These are phyloP conservation scores for Danio albolineatus DNA, from an alignment of 2,797 vertebrate genomes.

Conservation along the genomic window DNA sequence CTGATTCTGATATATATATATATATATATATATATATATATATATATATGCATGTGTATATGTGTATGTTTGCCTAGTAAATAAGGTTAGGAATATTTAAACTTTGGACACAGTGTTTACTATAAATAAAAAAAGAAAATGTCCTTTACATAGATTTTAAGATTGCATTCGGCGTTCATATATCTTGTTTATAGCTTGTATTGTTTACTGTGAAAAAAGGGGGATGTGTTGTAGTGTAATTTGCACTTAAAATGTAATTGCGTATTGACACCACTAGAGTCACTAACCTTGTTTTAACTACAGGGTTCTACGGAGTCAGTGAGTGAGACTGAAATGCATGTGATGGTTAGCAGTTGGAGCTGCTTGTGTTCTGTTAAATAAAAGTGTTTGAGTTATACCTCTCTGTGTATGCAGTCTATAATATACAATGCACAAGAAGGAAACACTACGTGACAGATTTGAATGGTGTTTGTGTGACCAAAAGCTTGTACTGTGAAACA, in stretches of 20 bases:
- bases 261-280: not conserved
- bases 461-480: too few species aligned
- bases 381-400: not conserved
- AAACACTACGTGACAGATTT: too few species aligned
- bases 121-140: not conserved
- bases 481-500: too few species aligned
- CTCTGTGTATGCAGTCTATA: not conserved
- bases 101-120: not conserved
- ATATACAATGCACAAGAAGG: not conserved
- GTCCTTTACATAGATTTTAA: not conserved
- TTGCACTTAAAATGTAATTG: not conserved
- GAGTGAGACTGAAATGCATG: not conserved
- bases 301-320: not conserved
- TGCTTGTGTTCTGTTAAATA: not conserved
- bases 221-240: not conserved
- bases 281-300: not conserved
- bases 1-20: too few species aligned
- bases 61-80: too few species aligned
- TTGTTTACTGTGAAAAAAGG: not conserved
- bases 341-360: not conserved
- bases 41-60: too few species aligned
- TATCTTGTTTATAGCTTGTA: not conserved
- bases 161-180: not conserved
- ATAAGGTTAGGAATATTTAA: not conserved
- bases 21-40: too few species aligned